Conservation (phyloP, 2,797 vertebrate genomes). For the Neomorphus geoffroyi region DNA sequence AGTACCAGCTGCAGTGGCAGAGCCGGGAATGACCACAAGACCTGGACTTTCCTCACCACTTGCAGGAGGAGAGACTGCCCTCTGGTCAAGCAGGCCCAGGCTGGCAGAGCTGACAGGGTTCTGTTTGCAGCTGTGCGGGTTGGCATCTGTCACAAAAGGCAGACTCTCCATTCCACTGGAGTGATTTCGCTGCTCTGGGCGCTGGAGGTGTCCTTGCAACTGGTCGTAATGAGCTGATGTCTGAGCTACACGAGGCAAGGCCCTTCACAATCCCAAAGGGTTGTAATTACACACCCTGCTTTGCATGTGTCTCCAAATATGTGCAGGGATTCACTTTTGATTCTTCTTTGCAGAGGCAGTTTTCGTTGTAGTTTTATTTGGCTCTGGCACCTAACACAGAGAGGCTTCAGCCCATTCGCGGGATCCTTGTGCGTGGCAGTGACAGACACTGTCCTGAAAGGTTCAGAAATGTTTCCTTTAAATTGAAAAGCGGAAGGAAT, state of each 20-base stretch:
- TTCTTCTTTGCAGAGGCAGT: not conserved
- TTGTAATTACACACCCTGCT: not conserved
- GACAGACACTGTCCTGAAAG: conserved; percentile 30
- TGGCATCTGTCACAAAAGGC: not conserved
- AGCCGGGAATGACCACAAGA: not conserved
- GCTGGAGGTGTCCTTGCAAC: not conserved
- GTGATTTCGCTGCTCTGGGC: not conserved
- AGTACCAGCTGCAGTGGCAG: not conserved
- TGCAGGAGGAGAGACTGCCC: not conserved
- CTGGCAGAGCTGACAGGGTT: not conserved
- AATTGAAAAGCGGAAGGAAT: conserved; percentile 48
- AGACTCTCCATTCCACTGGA: not conserved
- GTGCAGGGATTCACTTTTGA: not conserved
- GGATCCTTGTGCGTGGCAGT: not conserved
- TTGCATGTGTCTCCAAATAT: not conserved
- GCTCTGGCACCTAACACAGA: not conserved
- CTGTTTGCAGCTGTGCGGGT: not conserved
- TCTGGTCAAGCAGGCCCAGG: not conserved
- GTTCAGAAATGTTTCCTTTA: conserved; percentile 45
- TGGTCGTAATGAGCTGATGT: fast-evolving
- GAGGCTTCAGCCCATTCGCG: not conserved
- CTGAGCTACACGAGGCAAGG: not conserved
- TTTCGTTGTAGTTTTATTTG: not conserved
- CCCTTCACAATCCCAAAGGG: not conserved
- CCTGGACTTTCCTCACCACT: fast-evolving